Percentiles rank a stretch among this genome's conserved stretches.
Evolutionary conservation across 2,888 invertebrate species (phyloP).

Genomic region (Aphodius granarius): DNA sequence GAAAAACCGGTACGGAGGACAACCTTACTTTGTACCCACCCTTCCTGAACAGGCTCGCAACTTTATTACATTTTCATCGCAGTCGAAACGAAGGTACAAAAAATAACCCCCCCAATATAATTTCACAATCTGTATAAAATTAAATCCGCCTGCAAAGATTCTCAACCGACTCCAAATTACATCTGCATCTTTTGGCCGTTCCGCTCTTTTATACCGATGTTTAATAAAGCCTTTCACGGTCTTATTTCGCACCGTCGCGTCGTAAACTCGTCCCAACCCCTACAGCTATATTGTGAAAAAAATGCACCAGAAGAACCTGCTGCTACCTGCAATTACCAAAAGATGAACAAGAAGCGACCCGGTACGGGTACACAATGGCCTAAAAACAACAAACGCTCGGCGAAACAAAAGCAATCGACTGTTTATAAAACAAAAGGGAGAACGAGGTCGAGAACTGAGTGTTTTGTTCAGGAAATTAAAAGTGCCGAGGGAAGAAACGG

Average conservation of each 20-base stretch:
- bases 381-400: background rate
- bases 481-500: background rate
- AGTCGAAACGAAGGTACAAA: background rate
- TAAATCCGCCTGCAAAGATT: background rate
- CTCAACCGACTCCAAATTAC: background rate
- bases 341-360: background rate
- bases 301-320: background rate
- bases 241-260: background rate
- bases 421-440: background rate
- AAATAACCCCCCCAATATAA: background rate
- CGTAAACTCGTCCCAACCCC: background rate
- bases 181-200: background rate
- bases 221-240: background rate
- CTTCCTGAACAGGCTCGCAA: background rate
- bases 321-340: background rate
- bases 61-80: background rate
- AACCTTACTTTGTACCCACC: background rate
- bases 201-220: background rate
- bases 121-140: background rate
- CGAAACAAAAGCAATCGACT: background rate
- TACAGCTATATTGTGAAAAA: background rate
- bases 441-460: background rate
- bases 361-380: background rate
- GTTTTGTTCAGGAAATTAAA: background rate
- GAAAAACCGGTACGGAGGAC: too few relatives aligned